Percentiles rank a stretch among this genome's conserved stretches.
These are phyloP conservation scores for Smithornis capensis DNA, from an alignment of 2,113 vertebrate species.

Conservation along the genomic window DNA sequence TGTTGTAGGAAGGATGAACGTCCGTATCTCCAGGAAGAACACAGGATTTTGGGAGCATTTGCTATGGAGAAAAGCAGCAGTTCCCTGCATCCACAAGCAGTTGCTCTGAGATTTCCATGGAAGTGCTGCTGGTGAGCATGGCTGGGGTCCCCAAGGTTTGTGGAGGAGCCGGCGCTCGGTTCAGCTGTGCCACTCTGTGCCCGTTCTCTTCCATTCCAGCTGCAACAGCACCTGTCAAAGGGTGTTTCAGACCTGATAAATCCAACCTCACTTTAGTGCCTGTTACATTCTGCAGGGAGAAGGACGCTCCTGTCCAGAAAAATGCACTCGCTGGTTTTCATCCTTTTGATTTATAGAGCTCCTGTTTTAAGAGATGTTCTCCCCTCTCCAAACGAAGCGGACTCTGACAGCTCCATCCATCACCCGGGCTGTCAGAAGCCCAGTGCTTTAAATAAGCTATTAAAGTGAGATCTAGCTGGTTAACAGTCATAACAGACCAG, in stretches of 20 bases:
- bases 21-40: rapidly evolving
- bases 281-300: background rate
- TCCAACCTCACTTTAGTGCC: background rate
- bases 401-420: conserved; percentile 56
- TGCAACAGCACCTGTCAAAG: background rate
- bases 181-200: rapidly evolving
- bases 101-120: background rate
- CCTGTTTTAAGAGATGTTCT: conserved; percentile 25
- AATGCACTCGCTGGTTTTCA: conserved; percentile 7
- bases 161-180: rapidly evolving
- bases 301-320: conserved; percentile 17
- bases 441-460: conserved; percentile 54
- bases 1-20: rapidly evolving
- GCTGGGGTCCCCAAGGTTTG: rapidly evolving
- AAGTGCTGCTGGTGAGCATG: rapidly evolving
- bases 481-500: conserved; percentile 42
- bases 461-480: conserved; percentile 59
- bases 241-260: background rate
- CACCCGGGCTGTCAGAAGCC: background rate
- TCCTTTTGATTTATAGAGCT: conserved; percentile 58
- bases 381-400: conserved; percentile 20
- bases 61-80: background rate
- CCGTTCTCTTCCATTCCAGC: background rate
- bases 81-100: background rate
- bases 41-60: rapidly evolving